These are phyloP conservation scores for Apteryx owenii DNA, from an alignment of 2,113 vertebrate species.

Conservation along the genomic window DNA sequence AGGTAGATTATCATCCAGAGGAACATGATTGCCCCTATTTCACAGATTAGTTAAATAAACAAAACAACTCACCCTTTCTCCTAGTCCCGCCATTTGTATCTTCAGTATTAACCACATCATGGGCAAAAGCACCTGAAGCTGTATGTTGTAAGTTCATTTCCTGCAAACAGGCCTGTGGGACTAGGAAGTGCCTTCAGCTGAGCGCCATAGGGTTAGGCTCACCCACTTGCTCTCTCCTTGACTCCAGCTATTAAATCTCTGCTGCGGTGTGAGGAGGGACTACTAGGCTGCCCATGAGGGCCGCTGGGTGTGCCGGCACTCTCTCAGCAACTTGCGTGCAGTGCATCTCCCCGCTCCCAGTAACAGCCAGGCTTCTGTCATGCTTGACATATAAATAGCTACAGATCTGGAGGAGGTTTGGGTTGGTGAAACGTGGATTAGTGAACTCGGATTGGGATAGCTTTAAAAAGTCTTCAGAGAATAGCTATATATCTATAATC, in stretches of 20 bases:
- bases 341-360: too few relatives aligned
- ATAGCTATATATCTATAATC: background rate
- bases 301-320: too few relatives aligned
- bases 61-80: too few relatives aligned
- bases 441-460: rapidly evolving
- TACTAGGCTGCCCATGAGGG: background rate
- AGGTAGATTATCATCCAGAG: background rate
- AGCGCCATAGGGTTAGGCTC: too few relatives aligned
- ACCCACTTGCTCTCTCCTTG: too few relatives aligned
- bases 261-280: background rate
- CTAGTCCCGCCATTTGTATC: background rate
- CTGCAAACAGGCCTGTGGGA: rapidly evolving
- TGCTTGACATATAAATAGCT: background rate
- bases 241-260: background rate
- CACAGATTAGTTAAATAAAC: background rate
- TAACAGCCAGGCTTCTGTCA: too few relatives aligned
- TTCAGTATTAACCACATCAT: background rate
- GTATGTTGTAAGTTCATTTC: background rate
- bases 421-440: background rate
- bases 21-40: background rate
- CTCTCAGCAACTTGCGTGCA: too few relatives aligned
- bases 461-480: background rate
- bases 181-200: background rate
- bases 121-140: background rate
- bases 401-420: rapidly evolving